phyloP scores from a whole-genome alignment of 37 sponge, comb jelly and placozoan species.

The Cladorhizidae sp. region DNA sequence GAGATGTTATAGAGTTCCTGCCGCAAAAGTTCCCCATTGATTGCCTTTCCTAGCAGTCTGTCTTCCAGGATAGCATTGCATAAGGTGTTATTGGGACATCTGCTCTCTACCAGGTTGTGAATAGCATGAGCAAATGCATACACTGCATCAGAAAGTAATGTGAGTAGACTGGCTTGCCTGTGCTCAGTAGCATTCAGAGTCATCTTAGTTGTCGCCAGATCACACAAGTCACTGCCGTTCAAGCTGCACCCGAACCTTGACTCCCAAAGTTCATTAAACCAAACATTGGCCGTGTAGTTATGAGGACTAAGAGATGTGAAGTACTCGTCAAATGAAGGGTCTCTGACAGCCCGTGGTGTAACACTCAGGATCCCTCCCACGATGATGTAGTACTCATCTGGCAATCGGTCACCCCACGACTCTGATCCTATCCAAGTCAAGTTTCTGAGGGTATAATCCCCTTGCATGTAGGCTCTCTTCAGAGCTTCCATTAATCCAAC shows the following conservation, averaged over 20 bases:
- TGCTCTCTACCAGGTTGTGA: constrained; percentile 36
- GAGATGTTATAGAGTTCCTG: constrained; percentile 28
- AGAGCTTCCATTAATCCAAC: constrained; percentile 30
- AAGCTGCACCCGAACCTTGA: neutral
- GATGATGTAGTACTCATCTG: constrained; percentile 8
- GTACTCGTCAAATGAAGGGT: constrained; percentile 51
- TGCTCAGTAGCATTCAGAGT: neutral
- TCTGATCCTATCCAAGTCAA: constrained; percentile 75
- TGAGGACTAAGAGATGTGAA: constrained; percentile 49
- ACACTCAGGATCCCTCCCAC: constrained; percentile 45
- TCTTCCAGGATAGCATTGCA: constrained; percentile 28
- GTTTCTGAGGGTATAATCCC: constrained; percentile 25
- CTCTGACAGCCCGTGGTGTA: constrained; percentile 11
- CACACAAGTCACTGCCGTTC: constrained; percentile 18
- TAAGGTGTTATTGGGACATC: constrained; percentile 14
- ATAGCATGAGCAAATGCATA: constrained; percentile 77
- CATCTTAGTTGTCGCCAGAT: neutral
- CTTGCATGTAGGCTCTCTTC: neutral
- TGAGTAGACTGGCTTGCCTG: constrained; percentile 51
- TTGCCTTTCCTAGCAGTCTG: neutral
- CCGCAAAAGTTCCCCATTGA: constrained; percentile 30
- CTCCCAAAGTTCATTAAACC: constrained; percentile 67
- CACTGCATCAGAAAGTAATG: constrained; percentile 75
- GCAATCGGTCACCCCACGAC: constrained; percentile 66
- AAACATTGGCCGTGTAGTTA: constrained; percentile 56